Percentiles rank a stretch among this genome's conserved stretches.
Evolutionary conservation across 2,113 vertebrate genomes (phyloP).

Genomic region (Crotophaga sulcirostris): DNA sequence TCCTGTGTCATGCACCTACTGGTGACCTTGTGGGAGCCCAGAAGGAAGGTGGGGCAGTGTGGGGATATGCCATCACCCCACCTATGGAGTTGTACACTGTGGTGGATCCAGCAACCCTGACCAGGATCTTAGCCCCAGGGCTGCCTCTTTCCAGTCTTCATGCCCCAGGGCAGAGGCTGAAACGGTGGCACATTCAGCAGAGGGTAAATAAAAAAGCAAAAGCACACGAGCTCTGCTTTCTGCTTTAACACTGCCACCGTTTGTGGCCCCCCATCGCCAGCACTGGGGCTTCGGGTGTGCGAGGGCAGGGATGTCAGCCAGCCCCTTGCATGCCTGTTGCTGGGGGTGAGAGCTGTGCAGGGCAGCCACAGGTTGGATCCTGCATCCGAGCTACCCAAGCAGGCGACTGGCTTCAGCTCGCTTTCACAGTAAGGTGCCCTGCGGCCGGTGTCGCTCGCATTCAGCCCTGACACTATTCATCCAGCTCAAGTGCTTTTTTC

Average conservation of each 20-base stretch:
- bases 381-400: not conserved
- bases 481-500: not conserved
- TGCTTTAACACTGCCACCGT: not conserved
- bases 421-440: not conserved
- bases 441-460: fast-evolving
- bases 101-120: not conserved
- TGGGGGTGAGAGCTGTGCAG: not conserved
- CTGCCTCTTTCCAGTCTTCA: not conserved
- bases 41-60: not conserved
- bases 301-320: not conserved
- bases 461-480: conserved; percentile 24
- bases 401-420: not conserved
- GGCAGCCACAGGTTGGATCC: not conserved
- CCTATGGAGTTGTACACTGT: not conserved
- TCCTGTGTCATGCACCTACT: fast-evolving
- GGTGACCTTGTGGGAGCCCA: not conserved
- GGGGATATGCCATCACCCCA: not conserved
- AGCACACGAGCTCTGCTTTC: not conserved
- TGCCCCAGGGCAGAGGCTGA: not conserved
- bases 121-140: not conserved
- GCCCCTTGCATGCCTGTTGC: fast-evolving
- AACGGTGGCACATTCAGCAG: not conserved
- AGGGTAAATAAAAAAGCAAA: not conserved
- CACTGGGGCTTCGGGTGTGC: fast-evolving
- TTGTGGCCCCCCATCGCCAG: not conserved